Base-by-base conservation (phyloP, 2,888 invertebrate genomes). In the Anoncus sp. region DNA sequence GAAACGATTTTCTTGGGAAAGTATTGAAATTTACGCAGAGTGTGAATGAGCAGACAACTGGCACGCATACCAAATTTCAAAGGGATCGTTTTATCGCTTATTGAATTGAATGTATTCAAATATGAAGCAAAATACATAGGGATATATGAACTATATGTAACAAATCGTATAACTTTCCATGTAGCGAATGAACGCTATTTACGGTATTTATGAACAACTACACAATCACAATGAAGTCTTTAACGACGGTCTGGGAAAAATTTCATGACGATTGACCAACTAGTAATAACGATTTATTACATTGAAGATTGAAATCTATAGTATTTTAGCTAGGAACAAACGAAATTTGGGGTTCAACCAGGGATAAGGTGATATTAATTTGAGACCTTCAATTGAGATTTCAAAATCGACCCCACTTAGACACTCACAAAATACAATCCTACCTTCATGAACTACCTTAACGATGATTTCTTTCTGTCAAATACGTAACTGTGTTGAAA, bases 251-350 rank as follows among this genome's bases (percentile, higher is more conserved):
- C 51, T 51, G 51, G 51, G 14, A 5, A 24, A 51, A 24, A 24
- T 20, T 51, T 51, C 31, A 27, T n/a, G 31, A 31, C 16, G 14
- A 55, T 55, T 55, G 31, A 6, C 31, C 27, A 27, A 55, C 31
- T 55, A 55, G 53, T n/a, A 27, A 55, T 55, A 55, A n/a, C n/a
- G n/a, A 31, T 55, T n/a, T 55, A 16, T 55, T 31, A 31, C 31
- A 16, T 55, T 55, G 20, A 31, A 20, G 49, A 24, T 49, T 49
- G 4, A 20, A 49, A 9, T 40, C 7, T 40, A 40, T 40, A 40
- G 40, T 31, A 40, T 40, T 40, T 40, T 40, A 40, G 40, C 40
- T 10, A n/a, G 40, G n/a, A 12, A 12, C n/a, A 12, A 40, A 40
- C 40, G 40, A 40, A 40, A 40, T 40, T 40, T 40, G 7, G 40